Conservation (phyloP, 2,797 vertebrate genomes). For the Anabas testudineus region DNA sequence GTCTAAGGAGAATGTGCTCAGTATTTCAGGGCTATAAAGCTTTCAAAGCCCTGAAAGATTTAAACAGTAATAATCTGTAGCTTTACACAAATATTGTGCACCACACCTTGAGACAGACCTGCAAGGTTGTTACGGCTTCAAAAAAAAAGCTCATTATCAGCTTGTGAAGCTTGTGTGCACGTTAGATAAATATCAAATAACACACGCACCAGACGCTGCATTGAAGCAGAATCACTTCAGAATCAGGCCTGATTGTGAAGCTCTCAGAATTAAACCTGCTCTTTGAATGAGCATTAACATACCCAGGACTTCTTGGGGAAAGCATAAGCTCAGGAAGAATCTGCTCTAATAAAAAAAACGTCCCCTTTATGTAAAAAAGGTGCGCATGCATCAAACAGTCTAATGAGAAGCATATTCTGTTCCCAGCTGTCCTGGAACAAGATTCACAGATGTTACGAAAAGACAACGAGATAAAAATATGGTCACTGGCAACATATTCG, state of each 20-base stretch:
- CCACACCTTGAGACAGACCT: slow-evolving; percentile 33
- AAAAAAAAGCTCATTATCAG: slow-evolving; percentile 44
- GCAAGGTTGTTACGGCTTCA: slow-evolving; percentile 40
- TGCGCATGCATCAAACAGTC: slow-evolving; percentile 25
- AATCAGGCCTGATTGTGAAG: slow-evolving; percentile 25
- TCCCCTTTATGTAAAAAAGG: neutral
- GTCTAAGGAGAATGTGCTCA: slow-evolving; percentile 24
- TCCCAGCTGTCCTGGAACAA: slow-evolving; percentile 26
- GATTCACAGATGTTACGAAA: slow-evolving; percentile 28
- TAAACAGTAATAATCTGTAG: slow-evolving; percentile 43
- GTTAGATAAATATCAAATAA: slow-evolving; percentile 57
- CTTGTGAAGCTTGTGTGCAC: slow-evolving; percentile 28
- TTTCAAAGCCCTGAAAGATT: slow-evolving; percentile 40
- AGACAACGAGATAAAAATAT: slow-evolving; percentile 35
- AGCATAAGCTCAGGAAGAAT: slow-evolving; percentile 7
- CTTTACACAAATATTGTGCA: slow-evolving; percentile 26
- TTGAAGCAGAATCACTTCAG: slow-evolving; percentile 40
- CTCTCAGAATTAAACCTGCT: slow-evolving; percentile 5
- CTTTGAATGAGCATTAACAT: slow-evolving; percentile 33
- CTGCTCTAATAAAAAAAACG: slow-evolving; percentile 1
- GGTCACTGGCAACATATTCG: slow-evolving; percentile 30
- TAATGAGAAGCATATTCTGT: slow-evolving; percentile 19
- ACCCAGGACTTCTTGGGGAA: neutral
- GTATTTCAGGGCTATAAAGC: slow-evolving; percentile 43
- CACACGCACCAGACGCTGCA: slow-evolving; percentile 40